Conservation (phyloP, 2,113 vertebrate species). For the Leucoraja erinaceus region DNA sequence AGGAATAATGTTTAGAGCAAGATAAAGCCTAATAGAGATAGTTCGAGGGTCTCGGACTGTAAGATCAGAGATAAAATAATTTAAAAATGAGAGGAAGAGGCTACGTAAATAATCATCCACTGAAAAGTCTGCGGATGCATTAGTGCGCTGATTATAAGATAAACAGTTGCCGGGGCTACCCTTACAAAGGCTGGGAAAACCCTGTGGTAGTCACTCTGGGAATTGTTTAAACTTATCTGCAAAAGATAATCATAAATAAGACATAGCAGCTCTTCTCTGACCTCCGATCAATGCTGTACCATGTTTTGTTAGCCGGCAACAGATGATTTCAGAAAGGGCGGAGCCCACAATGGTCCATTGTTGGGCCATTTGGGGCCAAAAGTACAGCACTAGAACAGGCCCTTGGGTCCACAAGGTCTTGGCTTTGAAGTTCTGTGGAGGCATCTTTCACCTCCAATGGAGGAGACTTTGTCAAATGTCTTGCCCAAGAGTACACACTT, state of each 20-base stretch:
- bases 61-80: neutral
- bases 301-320: neutral
- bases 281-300: neutral
- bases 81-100: constrained; percentile 17
- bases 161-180: neutral
- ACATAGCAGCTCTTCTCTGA: neutral
- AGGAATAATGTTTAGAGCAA: too few relatives aligned
- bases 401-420: too few relatives aligned
- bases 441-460: too few relatives aligned
- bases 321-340: too few relatives aligned
- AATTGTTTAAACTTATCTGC: neutral
- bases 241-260: neutral
- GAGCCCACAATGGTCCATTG: too few relatives aligned
- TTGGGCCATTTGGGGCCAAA: too few relatives aligned
- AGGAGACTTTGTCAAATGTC: too few relatives aligned
- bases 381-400: too few relatives aligned
- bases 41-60: too few relatives aligned
- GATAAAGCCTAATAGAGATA: too few relatives aligned
- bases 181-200: neutral
- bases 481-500: too few relatives aligned
- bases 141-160: neutral
- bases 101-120: neutral
- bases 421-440: too few relatives aligned
- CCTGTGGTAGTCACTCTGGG: neutral
- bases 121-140: neutral